phyloP scores from a whole-genome alignment of 2,113 vertebrate species.

The Microcebus lehilahytsara region DNA sequence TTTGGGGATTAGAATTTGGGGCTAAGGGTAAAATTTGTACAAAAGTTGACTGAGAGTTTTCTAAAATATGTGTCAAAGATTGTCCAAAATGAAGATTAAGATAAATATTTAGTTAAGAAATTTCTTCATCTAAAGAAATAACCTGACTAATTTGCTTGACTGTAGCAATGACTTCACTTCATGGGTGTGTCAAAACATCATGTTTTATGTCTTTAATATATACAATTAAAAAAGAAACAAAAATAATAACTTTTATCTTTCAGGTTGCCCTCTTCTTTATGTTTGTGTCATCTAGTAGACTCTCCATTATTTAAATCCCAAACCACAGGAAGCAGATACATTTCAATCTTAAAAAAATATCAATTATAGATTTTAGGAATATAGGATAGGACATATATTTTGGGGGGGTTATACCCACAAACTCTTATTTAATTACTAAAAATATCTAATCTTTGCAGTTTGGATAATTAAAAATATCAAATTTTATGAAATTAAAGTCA shows the following conservation, averaged over 20 bases:
- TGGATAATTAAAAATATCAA: background rate
- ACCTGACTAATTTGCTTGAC: background rate
- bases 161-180: background rate
- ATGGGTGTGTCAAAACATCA: background rate
- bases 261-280: background rate
- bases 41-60: background rate
- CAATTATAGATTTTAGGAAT: background rate
- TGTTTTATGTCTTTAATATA: background rate
- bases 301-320: background rate
- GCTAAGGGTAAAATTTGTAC: background rate
- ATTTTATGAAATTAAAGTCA: background rate
- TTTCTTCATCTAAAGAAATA: background rate
- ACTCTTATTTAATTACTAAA: background rate
- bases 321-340: rapidly evolving
- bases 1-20: background rate
- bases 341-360: background rate
- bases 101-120: background rate
- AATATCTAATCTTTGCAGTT: background rate
- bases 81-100: background rate
- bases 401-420: background rate
- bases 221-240: background rate
- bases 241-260: background rate
- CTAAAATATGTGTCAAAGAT: background rate
- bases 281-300: background rate
- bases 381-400: background rate